A percentile compares a stretch with the other conserved stretches of the same genome.
These are phyloP conservation scores for Acanthosoma haemorrhoidale DNA, from an alignment of 2,888 invertebrate species.

Conservation along the genomic window DNA sequence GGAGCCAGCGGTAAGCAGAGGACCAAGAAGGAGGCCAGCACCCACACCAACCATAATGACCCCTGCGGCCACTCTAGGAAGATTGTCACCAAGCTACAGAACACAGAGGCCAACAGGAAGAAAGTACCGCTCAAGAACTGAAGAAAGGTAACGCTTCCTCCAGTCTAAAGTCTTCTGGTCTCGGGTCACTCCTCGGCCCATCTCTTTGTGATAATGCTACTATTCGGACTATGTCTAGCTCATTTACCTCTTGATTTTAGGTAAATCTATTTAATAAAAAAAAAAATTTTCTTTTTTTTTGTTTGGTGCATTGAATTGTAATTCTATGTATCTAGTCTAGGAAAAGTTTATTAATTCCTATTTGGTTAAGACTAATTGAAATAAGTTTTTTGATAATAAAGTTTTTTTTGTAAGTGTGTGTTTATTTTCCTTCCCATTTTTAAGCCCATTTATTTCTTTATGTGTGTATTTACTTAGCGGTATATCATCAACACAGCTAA, in stretches of 20 bases:
- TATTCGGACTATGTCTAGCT: neutral
- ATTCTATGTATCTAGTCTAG: slow-evolving; percentile 12
- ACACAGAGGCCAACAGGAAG: slow-evolving; percentile 71
- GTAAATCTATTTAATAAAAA: slow-evolving; percentile 6
- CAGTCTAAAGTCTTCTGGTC: neutral
- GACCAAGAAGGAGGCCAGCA: slow-evolving; percentile 79
- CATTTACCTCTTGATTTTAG: slow-evolving; percentile 6
- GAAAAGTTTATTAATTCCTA: neutral
- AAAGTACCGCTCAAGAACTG: slow-evolving; percentile 19
- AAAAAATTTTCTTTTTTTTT: neutral
- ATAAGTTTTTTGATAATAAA: slow-evolving; percentile 8
- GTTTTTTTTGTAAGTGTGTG: neutral
- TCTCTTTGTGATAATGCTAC: slow-evolving; percentile 9
- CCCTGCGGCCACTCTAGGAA: slow-evolving; percentile 91
- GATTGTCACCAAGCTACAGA: slow-evolving; percentile 76
- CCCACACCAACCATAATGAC: slow-evolving; percentile 87
- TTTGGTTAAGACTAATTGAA: neutral
- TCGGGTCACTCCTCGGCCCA: neutral
- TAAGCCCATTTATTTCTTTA: too few relatives aligned
- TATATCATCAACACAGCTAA: too few relatives aligned
- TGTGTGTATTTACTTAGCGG: too few relatives aligned
- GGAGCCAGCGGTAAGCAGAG: slow-evolving; percentile 88
- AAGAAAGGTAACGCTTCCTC: neutral
- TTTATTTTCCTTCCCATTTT: neutral
- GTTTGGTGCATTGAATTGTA: slow-evolving; percentile 2